Conservation (phyloP, 2,888 invertebrate species). For the Drosophila ezoana region DNA sequence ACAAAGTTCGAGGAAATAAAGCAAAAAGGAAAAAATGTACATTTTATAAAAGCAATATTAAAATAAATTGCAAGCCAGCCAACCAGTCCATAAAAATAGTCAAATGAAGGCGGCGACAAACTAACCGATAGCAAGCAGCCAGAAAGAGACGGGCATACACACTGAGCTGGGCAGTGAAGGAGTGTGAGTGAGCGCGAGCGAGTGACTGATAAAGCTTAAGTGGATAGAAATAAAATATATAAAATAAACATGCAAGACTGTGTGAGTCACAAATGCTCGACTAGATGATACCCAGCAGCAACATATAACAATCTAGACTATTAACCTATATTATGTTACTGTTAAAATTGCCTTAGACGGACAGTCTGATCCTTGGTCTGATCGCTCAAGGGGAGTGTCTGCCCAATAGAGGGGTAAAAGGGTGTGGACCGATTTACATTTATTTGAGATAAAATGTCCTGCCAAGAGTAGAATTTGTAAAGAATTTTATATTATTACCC, state of each 20-base stretch:
- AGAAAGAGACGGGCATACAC: conserved; percentile 7
- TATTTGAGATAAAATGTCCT: too few species aligned
- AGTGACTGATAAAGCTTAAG: conserved; percentile 28
- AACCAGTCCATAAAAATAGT: conserved; percentile 44
- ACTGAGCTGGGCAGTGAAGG: neutral
- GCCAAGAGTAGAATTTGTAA: too few species aligned
- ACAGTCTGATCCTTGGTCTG: too few species aligned
- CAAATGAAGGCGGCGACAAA: conserved; percentile 37
- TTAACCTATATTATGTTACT: neutral
- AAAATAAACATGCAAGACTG: conserved; percentile 7
- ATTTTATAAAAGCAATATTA: conserved; percentile 53
- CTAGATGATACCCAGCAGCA: neutral
- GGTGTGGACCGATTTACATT: too few species aligned
- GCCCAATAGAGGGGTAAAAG: too few species aligned
- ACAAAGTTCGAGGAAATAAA: conserved; percentile 30
- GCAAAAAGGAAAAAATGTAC: conserved; percentile 27
- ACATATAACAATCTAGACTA: neutral
- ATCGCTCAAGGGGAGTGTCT: too few species aligned
- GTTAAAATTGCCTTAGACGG: too few species aligned
- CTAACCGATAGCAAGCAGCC: conserved; percentile 13
- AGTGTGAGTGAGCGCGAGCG: neutral
- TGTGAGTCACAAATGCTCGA: neutral
- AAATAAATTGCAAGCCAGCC: conserved; percentile 52
- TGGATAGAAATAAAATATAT: conserved; percentile 26
- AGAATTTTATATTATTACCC: too few species aligned